A percentile compares a stretch with the other conserved stretches of the same genome.
phyloP scores from a whole-genome alignment of 2,888 invertebrate species.

The Lasiommata megera region DNA sequence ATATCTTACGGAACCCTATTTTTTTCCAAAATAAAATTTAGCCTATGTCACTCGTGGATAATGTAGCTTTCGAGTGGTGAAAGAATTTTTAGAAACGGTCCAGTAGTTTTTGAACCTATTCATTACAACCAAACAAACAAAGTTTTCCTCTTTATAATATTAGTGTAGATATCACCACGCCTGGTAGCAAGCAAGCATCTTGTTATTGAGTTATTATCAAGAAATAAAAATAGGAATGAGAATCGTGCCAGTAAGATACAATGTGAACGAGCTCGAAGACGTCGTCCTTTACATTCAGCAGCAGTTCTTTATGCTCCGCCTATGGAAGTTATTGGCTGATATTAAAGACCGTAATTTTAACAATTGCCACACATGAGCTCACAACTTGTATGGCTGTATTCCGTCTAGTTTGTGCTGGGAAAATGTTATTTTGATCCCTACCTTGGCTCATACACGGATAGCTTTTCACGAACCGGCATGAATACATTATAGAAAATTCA shows the following conservation, averaged over 20 bases:
- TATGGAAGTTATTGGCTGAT: constrained; percentile 25
- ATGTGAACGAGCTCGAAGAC: background rate
- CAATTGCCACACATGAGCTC: constrained; percentile 20
- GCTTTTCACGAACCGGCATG: too few relatives aligned
- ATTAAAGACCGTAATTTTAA: constrained; percentile 28
- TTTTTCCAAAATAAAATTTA: too few relatives aligned
- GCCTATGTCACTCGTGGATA: too few relatives aligned
- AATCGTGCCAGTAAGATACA: background rate
- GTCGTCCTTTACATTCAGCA: constrained; percentile 23
- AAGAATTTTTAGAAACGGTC: too few relatives aligned
- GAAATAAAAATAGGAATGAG: background rate
- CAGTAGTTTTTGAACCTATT: too few relatives aligned
- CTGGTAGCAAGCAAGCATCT: too few relatives aligned
- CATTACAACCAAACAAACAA: too few relatives aligned
- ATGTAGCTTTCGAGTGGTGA: too few relatives aligned
- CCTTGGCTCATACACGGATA: background rate
- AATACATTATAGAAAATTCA: background rate
- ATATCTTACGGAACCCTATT: too few relatives aligned
- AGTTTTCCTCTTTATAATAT: too few relatives aligned
- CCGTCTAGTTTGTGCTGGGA: background rate
- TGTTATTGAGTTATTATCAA: too few relatives aligned
- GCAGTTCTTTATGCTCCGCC: constrained; percentile 24
- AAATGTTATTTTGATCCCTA: background rate
- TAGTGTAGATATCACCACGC: too few relatives aligned
- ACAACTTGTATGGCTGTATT: constrained; percentile 9